These are phyloP conservation scores for Eulithis prunata DNA, from an alignment of 2,888 invertebrate species.

Conservation along the genomic window DNA sequence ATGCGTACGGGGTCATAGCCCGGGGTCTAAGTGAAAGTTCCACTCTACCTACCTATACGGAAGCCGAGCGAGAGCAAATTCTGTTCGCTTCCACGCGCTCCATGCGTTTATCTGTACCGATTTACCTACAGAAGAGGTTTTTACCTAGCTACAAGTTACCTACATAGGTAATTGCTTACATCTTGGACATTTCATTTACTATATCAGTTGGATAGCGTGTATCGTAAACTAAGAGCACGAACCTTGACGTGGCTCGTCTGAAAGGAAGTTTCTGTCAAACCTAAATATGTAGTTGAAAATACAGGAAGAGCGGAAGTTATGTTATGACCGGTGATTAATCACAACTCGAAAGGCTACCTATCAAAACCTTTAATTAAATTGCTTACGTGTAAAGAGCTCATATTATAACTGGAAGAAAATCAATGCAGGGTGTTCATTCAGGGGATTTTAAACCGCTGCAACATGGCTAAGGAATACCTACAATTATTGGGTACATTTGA, in stretches of 20 bases:
- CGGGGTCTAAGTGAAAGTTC: constrained; percentile 48
- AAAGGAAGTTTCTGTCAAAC: neutral
- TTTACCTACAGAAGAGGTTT: constrained; percentile 4
- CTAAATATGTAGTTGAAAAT: neutral
- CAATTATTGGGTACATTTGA: neutral
- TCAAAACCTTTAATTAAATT: neutral
- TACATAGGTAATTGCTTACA: no score
- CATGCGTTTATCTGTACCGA: constrained; percentile 21
- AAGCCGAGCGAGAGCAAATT: constrained; percentile 44
- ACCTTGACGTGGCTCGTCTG: neutral
- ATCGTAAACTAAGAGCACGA: no score
- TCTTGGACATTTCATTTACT: no score
- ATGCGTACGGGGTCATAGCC: constrained; percentile 37
- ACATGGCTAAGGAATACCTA: neutral
- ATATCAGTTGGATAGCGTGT: no score
- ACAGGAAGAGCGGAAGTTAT: neutral
- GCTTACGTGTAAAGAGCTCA: neutral
- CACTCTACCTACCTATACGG: constrained; percentile 30
- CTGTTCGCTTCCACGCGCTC: constrained; percentile 31
- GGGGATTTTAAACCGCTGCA: neutral
- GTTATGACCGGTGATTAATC: neutral
- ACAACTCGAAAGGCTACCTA: neutral
- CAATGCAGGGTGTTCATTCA: neutral
- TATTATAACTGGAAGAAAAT: neutral
- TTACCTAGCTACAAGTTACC: no score